Evolutionary conservation across 2,888 invertebrate species (phyloP), one percentile per base, ranked within the genome.

Genomic region (Endotricha flammealis): DNA sequence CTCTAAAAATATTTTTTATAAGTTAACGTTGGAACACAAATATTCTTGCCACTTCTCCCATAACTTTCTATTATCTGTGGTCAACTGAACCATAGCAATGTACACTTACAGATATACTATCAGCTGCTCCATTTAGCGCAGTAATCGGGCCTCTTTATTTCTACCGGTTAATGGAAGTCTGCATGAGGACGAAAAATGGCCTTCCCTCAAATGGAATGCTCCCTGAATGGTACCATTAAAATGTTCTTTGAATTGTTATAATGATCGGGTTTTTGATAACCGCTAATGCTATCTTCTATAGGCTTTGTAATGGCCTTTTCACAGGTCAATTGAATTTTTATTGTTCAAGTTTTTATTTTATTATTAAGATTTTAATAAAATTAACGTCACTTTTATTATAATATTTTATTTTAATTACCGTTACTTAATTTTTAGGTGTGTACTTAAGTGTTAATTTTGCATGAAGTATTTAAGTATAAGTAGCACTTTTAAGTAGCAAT

Each of bases 101-200:
- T n/a, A n/a, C n/a, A n/a, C n/a, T n/a, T n/a, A n/a, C n/a, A n/a
- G n/a, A n/a, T n/a, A n/a, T 50, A 42, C 41, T 36, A 42, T 56
- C 47, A 53, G 41, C 44, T 39, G 41, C 52, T 47, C 61, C 64
- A 73, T 71, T 70, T 67, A 61, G 59, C 59, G 39, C 58, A 48
- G 58, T 65, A 67, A 75, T 69, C 53, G 61, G 52, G 56, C 56
- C 68, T 62, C 66, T 71, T 66, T 70, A 63, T 67, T 64, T 57
- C 53, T 39, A 44, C 38, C 44, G 60, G 53, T 62, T 68, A 74
- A 72, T 68, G 62, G 65, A 54, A 41, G 46, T 48, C 41, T 48
- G 56, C 42, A 45, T 39, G 46, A 61, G 65, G 58, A 57, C 58
- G 67, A 74, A 71, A 78, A 76, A 78, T 77, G 62, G 60, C 53